Base-by-base conservation (phyloP, 2,113 vertebrate species). In the Azemiops feae region DNA sequence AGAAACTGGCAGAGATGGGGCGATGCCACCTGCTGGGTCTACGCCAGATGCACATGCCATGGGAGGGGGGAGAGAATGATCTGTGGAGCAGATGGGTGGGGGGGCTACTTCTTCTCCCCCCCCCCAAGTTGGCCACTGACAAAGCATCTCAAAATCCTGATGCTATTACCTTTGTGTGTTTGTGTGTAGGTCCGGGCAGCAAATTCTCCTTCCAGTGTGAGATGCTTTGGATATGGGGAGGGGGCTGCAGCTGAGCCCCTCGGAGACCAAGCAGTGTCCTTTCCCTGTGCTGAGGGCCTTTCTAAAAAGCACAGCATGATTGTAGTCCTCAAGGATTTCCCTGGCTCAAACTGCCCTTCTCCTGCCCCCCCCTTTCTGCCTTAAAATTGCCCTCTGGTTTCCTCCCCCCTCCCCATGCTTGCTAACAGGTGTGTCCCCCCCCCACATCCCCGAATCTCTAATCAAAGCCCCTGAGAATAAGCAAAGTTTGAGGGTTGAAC, bases 381-480 rank as follows among this genome's bases (percentile, higher is more conserved):
- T 74, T 34, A 18, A 34, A 74, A 34, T 18, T 34, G n/a, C 64
- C n/a, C 58, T 60, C 25, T 60, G 58, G 47, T 47, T 47, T 47
- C 25, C 1, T 1, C 60, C 0, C n/a, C 4, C 1, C 12, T 4
- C 30, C 30, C 14, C 64, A 34, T 16, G 5, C 18, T 34, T 34
- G 64, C 64, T n/a, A 18, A 34, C 12, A 34, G 64, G 64, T 74
- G 64, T 6, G 30, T 18, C 64, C 9, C 58, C 25, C 60, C 64
- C 47, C 6, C 47, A 47, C 5, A 2, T 0, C n/a, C 64, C 64
- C 60, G 27, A 34, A 34, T 34, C 30, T 6, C 64, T 18, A 8
- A 16, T 2, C 30, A 34, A 74, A 74, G n/a, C 64, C n/a, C 12
- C 12, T n/a, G 14, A 74, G n/a, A 5, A 64, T 30, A 14, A 74